Conservation (phyloP, 1,140 invertebrate species). For the Lerema accius region DNA sequence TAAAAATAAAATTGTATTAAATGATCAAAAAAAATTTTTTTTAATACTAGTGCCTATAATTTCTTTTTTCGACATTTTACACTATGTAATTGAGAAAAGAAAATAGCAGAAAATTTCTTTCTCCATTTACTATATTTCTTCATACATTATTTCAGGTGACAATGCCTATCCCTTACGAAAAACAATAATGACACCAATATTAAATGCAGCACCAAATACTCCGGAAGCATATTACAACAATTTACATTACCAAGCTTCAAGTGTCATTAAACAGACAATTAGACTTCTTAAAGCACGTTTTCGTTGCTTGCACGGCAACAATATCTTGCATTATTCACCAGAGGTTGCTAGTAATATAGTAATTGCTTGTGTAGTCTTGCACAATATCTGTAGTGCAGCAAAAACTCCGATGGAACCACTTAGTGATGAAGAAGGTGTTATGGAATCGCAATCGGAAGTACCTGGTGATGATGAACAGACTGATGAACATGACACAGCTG, state of each 20-base stretch:
- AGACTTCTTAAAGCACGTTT: slow-evolving; percentile 51
- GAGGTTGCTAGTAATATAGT: slow-evolving; percentile 43
- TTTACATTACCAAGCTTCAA: slow-evolving; percentile 31
- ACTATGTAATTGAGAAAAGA: too few species aligned
- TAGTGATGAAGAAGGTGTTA: slow-evolving; percentile 14
- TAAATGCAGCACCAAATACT: slow-evolving; percentile 31
- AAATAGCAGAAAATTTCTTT: too few species aligned
- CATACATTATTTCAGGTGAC: too few species aligned
- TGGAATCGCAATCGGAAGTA: too few species aligned
- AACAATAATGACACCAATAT: slow-evolving; percentile 46
- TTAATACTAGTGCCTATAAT: too few species aligned
- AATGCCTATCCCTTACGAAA: slow-evolving; percentile 39
- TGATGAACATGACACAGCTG: too few species aligned
- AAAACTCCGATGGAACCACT: slow-evolving; percentile 21
- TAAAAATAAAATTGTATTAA: too few species aligned
- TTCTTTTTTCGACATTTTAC: too few species aligned
- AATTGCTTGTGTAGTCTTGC: slow-evolving; percentile 52
- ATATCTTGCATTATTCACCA: slow-evolving; percentile 49
- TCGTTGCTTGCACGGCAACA: slow-evolving; percentile 47
- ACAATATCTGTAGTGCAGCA: slow-evolving; percentile 48
- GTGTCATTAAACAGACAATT: slow-evolving; percentile 40
- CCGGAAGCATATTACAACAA: slow-evolving; percentile 36
- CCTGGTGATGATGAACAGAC: too few species aligned
- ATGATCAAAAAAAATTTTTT: too few species aligned
- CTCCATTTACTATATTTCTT: too few species aligned